phyloP scores from a whole-genome alignment of 1,140 invertebrate genomes.

The Palaemon carinicauda region DNA sequence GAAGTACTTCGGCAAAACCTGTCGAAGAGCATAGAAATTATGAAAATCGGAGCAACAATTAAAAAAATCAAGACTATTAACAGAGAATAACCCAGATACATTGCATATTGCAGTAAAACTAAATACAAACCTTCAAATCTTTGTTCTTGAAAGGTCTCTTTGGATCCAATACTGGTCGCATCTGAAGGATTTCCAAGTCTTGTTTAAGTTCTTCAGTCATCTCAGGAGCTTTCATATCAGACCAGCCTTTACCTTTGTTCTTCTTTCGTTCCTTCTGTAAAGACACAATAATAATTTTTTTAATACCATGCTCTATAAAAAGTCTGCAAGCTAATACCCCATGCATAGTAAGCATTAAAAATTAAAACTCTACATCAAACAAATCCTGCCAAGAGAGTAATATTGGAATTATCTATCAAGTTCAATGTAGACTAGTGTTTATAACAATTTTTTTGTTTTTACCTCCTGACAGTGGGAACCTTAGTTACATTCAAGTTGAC shows the following conservation, averaged over 20 bases:
- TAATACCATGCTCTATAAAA: no score
- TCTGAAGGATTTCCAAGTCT: conserved; percentile 87
- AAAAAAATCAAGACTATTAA: background rate
- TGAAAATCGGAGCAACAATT: background rate
- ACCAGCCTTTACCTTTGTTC: conserved; percentile 88
- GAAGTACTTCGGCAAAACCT: conserved; percentile 90
- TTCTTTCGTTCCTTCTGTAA: conserved; percentile 67
- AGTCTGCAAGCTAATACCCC: no score
- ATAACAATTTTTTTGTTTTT: no score
- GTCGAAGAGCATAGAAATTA: conserved; percentile 59
- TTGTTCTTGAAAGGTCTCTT: conserved; percentile 95
- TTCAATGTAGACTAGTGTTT: no score
- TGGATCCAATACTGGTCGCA: conserved; percentile 90
- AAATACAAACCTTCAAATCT: conserved; percentile 72
- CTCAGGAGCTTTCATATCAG: conserved; percentile 84
- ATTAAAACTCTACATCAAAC: no score
- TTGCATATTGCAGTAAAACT: background rate
- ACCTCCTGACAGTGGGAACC: no score
- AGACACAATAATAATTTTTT: background rate
- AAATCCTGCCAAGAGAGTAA: background rate
- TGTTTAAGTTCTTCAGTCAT: conserved; percentile 86
- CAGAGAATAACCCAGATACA: background rate
- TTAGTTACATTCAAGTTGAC: no score
- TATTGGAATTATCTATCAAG: no score
- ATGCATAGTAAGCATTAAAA: background rate